A percentile compares a stretch with the other conserved stretches of the same genome.
phyloP scores from a whole-genome alignment of 2,888 invertebrate genomes.

The Acanthosepion lycidas region DNA sequence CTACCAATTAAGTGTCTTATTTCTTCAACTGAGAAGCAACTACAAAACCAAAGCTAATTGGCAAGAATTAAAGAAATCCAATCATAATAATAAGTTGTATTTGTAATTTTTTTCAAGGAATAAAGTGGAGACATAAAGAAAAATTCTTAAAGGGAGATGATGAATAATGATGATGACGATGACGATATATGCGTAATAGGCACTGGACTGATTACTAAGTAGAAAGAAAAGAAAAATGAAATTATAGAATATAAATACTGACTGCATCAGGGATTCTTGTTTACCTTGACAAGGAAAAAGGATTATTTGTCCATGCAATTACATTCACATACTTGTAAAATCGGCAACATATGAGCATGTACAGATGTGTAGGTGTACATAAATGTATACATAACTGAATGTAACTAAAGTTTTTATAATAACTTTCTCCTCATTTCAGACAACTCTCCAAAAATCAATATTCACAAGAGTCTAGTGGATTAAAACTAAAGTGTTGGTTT shows the following conservation, averaged over 20 bases:
- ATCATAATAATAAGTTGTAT: background rate
- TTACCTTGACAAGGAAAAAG: background rate
- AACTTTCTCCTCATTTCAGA: no score
- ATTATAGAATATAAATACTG: background rate
- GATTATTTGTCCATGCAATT: background rate
- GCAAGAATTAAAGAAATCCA: constrained; percentile 8
- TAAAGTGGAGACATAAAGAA: background rate
- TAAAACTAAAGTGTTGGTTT: no score
- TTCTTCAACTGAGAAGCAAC: background rate
- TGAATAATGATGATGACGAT: no score
- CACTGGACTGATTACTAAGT: background rate
- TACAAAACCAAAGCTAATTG: constrained; percentile 18
- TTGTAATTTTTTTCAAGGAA: background rate
- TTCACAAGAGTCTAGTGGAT: no score
- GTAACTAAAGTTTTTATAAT: background rate
- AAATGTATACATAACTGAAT: background rate
- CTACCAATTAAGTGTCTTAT: constrained; percentile 22
- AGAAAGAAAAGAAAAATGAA: background rate
- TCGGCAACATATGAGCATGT: background rate
- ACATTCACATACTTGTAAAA: background rate
- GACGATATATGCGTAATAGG: background rate
- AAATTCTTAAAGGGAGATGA: background rate
- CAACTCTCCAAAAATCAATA: no score
- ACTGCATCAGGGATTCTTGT: background rate
- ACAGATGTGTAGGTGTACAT: background rate